phyloP scores from a whole-genome alignment of 2,888 invertebrate species.

The Campoplex nolae region DNA sequence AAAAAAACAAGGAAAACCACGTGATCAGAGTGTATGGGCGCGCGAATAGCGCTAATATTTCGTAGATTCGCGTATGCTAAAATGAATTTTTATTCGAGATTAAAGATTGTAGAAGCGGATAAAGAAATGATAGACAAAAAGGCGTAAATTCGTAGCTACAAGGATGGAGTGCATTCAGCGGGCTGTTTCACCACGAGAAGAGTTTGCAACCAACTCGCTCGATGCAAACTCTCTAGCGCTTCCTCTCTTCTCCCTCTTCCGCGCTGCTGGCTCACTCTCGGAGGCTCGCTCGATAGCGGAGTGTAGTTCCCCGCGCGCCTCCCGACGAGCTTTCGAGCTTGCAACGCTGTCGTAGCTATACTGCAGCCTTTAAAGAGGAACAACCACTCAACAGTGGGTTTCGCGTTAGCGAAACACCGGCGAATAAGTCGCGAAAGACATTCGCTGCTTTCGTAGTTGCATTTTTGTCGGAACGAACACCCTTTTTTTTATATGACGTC shows the following conservation, averaged over 20 bases:
- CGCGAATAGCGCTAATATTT: background rate
- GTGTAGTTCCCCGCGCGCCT: conserved; percentile 80
- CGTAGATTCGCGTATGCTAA: background rate
- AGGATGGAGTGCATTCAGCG: background rate
- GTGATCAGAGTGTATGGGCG: background rate
- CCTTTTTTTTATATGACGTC: background rate
- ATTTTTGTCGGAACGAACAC: background rate
- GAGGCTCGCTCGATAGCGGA: conserved; percentile 82
- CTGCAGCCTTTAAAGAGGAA: conserved; percentile 83
- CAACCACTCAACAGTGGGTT: conserved; percentile 62
- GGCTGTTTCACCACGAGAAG: background rate
- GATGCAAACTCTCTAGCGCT: conserved; percentile 17
- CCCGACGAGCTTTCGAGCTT: conserved; percentile 82
- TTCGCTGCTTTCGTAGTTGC: background rate
- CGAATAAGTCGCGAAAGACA: background rate
- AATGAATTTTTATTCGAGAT: background rate
- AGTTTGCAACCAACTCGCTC: conserved; percentile 3
- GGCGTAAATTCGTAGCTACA: background rate
- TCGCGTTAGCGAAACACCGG: background rate
- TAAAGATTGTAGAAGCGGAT: background rate
- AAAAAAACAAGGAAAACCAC: background rate
- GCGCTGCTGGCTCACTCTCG: conserved; percentile 72
- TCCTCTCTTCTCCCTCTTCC: conserved; percentile 31
- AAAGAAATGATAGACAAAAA: background rate
- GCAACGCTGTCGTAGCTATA: conserved; percentile 72